Evolutionary conservation across 2,113 vertebrate species (phyloP).

Genomic region (Erinaceus europaeus): DNA sequence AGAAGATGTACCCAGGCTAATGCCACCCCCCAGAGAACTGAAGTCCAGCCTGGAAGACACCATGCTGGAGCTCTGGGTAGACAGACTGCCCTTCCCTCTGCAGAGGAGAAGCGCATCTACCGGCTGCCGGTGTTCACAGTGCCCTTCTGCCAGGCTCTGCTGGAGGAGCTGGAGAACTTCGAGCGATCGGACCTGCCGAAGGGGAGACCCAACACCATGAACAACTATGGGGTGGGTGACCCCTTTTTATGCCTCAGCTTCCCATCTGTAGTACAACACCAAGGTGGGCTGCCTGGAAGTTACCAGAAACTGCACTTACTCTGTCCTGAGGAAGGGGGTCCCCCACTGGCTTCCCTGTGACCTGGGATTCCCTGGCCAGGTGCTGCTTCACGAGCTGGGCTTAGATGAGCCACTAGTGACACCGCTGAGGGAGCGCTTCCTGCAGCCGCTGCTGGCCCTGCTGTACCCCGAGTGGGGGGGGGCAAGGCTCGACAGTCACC

Average conservation of each 20-base stretch:
- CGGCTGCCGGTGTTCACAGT: conserved; percentile 89
- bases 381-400: conserved; percentile 91
- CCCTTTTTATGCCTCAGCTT: too few relatives aligned
- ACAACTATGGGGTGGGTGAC: conserved; percentile 93
- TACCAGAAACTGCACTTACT: too few relatives aligned
- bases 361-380: conserved; percentile 62
- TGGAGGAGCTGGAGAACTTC: conserved; percentile 95
- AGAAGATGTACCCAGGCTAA: background rate
- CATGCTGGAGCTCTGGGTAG: rapidly evolving
- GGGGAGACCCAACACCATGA: conserved; percentile 98
- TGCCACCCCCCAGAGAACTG: background rate
- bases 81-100: rapidly evolving
- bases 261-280: too few relatives aligned
- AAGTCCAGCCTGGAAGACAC: background rate
- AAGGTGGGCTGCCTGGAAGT: too few relatives aligned
- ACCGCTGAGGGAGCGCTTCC: conserved; percentile 89
- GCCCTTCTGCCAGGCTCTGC: conserved; percentile 88
- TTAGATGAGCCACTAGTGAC: conserved; percentile 90
- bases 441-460: conserved; percentile 85
- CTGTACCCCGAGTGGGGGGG: conserved; percentile 93
- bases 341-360: background rate
- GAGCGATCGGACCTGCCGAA: conserved; percentile 92
- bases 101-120: conserved; percentile 91
- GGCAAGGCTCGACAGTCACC: conserved; percentile 90
- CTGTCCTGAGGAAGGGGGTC: too few relatives aligned